Conservation (phyloP, 2,888 invertebrate genomes). For the Nasonovia ribisnigri region DNA sequence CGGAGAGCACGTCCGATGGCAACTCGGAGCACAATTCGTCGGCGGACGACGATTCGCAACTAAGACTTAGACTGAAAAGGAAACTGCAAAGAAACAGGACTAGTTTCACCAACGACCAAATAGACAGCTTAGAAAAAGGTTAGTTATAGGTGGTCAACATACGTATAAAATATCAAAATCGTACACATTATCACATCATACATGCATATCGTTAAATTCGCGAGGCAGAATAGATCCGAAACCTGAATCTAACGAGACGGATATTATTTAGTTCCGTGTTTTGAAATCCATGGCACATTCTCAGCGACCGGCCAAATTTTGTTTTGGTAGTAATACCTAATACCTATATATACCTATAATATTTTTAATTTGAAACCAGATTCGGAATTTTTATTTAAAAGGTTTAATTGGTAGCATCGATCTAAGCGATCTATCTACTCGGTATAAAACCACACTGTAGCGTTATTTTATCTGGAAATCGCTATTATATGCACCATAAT, state of each 20-base stretch:
- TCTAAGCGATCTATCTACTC: background rate
- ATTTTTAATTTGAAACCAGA: background rate
- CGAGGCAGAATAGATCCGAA: background rate
- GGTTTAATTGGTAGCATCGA: background rate
- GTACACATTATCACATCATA: background rate
- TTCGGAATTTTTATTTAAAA: background rate
- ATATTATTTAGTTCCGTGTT: background rate
- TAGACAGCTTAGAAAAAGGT: constrained; percentile 99
- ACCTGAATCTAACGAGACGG: background rate
- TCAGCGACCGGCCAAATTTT: background rate
- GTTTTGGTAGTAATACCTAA: background rate
- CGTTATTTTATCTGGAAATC: background rate
- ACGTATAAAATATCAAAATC: background rate
- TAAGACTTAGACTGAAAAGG: constrained; percentile 91
- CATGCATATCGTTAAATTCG: background rate
- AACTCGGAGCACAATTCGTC: constrained; percentile 89
- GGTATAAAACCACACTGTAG: background rate
- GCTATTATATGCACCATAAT: background rate
- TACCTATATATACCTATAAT: background rate
- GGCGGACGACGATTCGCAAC: constrained; percentile 85
- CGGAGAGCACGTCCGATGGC: constrained; percentile 86
- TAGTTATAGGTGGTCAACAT: constrained; percentile 68
- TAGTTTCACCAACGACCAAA: constrained; percentile 98
- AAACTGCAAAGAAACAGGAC: constrained; percentile 98
- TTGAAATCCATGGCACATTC: background rate